Evolutionary conservation across 1,140 invertebrate genomes (phyloP).

Genomic region (Eubasilissa regina): DNA sequence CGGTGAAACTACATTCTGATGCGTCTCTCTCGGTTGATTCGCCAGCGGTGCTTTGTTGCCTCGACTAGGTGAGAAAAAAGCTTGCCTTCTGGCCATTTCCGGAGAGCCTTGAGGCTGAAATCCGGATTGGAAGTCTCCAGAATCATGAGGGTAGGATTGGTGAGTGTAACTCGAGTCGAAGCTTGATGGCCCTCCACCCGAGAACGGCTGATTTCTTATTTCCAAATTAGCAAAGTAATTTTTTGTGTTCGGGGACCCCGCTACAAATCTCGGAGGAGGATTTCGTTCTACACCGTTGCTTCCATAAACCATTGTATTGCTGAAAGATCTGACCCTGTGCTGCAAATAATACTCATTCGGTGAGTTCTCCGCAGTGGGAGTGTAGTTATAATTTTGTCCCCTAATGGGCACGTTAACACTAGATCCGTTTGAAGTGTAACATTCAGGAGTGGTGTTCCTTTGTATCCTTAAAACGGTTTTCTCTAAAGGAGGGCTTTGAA

Average conservation of each 20-base stretch:
- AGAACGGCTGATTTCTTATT: slow-evolving; percentile 56
- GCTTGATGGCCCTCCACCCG: slow-evolving; percentile 53
- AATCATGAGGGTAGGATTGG: slow-evolving; percentile 28
- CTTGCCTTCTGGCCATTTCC: slow-evolving; percentile 52
- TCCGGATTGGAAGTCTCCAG: slow-evolving; percentile 41
- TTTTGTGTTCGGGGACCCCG: slow-evolving; percentile 54
- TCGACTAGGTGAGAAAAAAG: slow-evolving; percentile 51
- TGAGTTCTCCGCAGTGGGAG: slow-evolving; percentile 13
- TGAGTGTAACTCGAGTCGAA: slow-evolving; percentile 48
- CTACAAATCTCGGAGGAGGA: slow-evolving; percentile 41
- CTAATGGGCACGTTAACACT: slow-evolving; percentile 14
- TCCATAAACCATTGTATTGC: slow-evolving; percentile 51
- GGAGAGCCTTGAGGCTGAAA: slow-evolving; percentile 47
- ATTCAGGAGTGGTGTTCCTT: slow-evolving; percentile 36
- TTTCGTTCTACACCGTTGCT: slow-evolving; percentile 31
- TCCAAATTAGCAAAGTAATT: slow-evolving; percentile 55
- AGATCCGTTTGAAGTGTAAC: slow-evolving; percentile 25
- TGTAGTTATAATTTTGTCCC: slow-evolving; percentile 25
- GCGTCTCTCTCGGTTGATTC: slow-evolving; percentile 42
- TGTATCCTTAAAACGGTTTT: slow-evolving; percentile 26
- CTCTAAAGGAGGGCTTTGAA: slow-evolving; percentile 16
- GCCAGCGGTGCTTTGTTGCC: neutral
- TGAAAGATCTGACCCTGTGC: slow-evolving; percentile 47
- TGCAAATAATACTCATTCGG: slow-evolving; percentile 46
- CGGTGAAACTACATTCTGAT: slow-evolving; percentile 28